phyloP scores from a whole-genome alignment of 2,113 vertebrate species.

The Forbesichthys agassizii region DNA sequence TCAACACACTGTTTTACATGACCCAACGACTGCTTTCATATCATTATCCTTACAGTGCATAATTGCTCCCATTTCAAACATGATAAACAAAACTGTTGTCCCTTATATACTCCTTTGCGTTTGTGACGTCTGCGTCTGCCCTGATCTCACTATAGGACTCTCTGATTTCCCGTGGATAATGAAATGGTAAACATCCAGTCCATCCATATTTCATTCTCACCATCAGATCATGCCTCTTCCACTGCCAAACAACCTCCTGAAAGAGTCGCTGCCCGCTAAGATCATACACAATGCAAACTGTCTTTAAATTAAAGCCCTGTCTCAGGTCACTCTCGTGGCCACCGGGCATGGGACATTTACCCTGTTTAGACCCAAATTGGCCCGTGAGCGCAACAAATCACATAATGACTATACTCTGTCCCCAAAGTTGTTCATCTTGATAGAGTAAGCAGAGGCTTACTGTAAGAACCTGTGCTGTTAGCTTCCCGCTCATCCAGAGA shows the following conservation, averaged over 20 bases:
- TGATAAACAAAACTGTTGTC: conserved; percentile 44
- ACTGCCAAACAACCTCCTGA: conserved; percentile 52
- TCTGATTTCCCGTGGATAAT: conserved; percentile 68
- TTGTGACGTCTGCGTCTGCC: conserved; percentile 65
- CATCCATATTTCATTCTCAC: conserved; percentile 69
- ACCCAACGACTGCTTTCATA: conserved; percentile 47
- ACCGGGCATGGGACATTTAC: conserved; percentile 46
- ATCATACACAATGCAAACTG: conserved; percentile 69
- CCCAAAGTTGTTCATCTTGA: conserved; percentile 64
- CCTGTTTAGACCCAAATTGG: conserved; percentile 61
- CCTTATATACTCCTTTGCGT: conserved; percentile 41
- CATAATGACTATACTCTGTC: conserved; percentile 64
- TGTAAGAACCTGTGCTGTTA: conserved; percentile 56
- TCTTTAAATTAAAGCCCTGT: conserved; percentile 69
- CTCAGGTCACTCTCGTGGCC: conserved; percentile 44
- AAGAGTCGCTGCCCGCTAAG: conserved; percentile 56
- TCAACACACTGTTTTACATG: conserved; percentile 54
- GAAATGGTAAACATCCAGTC: conserved; percentile 71
- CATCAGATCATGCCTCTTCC: conserved; percentile 50
- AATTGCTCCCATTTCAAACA: conserved; percentile 62
- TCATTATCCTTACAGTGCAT: conserved; percentile 42
- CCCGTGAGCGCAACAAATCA: conserved; percentile 67
- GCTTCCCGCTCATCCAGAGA: conserved; percentile 65
- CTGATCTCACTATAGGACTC: conserved; percentile 53
- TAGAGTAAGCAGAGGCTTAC: conserved; percentile 54